These are phyloP conservation scores for Rhinolophus sinicus DNA, from an alignment of 2,113 vertebrate species.

Conservation along the genomic window DNA sequence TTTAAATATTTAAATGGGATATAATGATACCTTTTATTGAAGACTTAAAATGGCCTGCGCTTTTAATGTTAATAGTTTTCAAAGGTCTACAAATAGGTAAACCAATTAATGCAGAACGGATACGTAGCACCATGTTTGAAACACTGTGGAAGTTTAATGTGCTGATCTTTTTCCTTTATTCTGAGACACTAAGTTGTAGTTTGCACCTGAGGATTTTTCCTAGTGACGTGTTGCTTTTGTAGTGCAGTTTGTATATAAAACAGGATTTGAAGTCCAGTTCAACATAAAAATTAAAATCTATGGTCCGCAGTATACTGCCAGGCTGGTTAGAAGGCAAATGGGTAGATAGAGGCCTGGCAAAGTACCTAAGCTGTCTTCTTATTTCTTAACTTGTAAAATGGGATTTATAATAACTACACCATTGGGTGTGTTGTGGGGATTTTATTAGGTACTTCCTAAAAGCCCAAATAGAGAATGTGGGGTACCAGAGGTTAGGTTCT, in stretches of 20 bases:
- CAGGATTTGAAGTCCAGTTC: not conserved
- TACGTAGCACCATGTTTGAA: not conserved
- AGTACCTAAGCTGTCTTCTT: not conserved
- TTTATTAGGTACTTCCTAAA: not conserved
- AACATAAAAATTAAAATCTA: not conserved
- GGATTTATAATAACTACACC: not conserved
- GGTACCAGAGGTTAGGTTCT: not conserved
- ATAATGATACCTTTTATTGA: constrained; percentile 62
- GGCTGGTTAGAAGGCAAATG: not conserved
- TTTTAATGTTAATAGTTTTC: constrained; percentile 66
- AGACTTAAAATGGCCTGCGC: constrained; percentile 46
- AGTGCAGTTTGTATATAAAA: not conserved
- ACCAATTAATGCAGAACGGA: not conserved
- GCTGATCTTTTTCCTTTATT: not conserved
- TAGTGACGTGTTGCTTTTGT: not conserved
- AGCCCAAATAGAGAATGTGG: not conserved
- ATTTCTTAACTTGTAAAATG: not conserved
- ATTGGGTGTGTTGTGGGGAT: not conserved
- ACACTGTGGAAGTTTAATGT: not conserved
- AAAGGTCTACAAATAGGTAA: constrained; percentile 52
- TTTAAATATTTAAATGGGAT: constrained; percentile 66
- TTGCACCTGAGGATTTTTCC: not conserved
- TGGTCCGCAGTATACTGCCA: not conserved
- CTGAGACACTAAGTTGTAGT: not conserved
- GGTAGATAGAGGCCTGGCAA: not conserved